Evolutionary conservation across 2,113 vertebrate species (phyloP), one percentile per base, ranked within the genome.

Genomic region (Hyperopisus bebe): DNA sequence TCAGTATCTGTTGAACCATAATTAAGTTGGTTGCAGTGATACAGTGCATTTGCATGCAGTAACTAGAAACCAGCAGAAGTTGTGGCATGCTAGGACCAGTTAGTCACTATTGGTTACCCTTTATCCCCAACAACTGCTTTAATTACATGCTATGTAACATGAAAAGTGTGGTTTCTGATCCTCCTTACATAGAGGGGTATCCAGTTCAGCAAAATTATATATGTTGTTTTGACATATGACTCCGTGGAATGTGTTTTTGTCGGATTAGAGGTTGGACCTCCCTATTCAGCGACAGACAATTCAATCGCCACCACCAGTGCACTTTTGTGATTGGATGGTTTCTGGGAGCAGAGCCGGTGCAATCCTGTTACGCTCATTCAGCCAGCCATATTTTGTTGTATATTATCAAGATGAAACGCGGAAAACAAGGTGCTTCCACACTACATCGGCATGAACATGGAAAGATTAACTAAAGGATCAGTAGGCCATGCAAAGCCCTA

Each of bases 221-320:
- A 24, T 15, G 42, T 62, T 86, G 55, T 53, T 46, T 53, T 89
- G 89, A 89, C 50, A 70, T n/a, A 13, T 42, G 39, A 88, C 53
- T 44, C 55, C 1, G 7, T 53, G 48, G 50, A 46, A 83, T 58
- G 53, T 46, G 88, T 88, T 88, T 55, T 44, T 88, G 27, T 70
- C 47, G 35, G 89, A 66, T 80, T 15, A 13, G 35, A 44, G 39
- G 10, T 44, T 58, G 24, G 42, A 15, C 42, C 83, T 35, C 80
- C 82, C 44, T 50, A 50, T 44, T 39, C 50, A 70, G 39, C 13
- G 15, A 44, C 50, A 62, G 39, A 86, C 89, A 48, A 89, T 55
- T 66, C 39, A 21, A 66, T 58, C 27, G 66, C 50, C 24, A 19
- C 31, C 74, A 42, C 70, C 50, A 27, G 11, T 5, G n/a, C 44